These are phyloP conservation scores for Conopomorpha cramerella DNA, from an alignment of 1,140 invertebrate species.

Conservation along the genomic window DNA sequence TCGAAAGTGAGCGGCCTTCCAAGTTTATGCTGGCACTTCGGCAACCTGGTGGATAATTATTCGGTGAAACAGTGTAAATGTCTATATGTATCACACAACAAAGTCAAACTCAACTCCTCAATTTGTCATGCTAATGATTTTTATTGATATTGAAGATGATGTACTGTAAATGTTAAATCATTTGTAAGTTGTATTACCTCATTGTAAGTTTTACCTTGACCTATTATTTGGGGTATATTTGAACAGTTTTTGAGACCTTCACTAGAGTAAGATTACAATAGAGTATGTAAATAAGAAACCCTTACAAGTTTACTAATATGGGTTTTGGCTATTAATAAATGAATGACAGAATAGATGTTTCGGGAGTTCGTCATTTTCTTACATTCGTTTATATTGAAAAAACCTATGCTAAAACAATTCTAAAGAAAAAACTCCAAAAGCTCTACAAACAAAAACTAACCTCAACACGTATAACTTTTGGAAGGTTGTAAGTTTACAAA, in stretches of 20 bases:
- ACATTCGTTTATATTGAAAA: not conserved
- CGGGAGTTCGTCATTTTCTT: not conserved
- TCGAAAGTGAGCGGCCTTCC: constrained; percentile 84
- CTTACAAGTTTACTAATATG: no score
- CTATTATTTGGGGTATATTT: no score
- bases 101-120: no score
- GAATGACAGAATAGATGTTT: not conserved
- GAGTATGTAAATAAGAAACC: no score
- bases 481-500: constrained; percentile 24
- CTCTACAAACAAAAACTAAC: constrained; percentile 18
- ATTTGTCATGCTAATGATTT: no score
- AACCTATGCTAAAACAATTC: not conserved
- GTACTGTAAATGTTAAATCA: not conserved
- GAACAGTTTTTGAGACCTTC: no score
- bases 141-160: not conserved
- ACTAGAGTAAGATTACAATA: no score
- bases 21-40: constrained; percentile 79
- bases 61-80: not conserved
- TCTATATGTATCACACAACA: not conserved
- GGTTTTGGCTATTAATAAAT: not conserved
- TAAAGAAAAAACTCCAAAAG: not conserved
- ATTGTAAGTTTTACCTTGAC: not conserved
- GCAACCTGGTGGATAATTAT: constrained; percentile 67
- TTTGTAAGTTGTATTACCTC: not conserved
- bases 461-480: constrained; percentile 30